Base-by-base conservation (phyloP, 2,113 vertebrate genomes). In the Silurus asotus region DNA sequence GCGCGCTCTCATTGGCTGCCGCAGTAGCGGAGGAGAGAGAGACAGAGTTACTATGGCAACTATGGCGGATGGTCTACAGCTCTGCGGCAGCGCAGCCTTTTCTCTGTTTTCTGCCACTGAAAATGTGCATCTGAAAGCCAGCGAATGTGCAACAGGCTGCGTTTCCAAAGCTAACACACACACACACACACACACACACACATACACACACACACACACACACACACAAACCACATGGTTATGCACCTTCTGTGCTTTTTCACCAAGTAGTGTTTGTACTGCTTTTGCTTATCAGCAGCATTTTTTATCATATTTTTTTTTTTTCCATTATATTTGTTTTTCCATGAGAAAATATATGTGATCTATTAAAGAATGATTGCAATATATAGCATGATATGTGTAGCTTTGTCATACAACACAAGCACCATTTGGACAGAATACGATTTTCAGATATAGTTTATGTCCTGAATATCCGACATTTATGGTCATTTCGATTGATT, bases 31-130 rank as follows among this genome's bases (percentile, higher is more conserved):
- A 65, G 74, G 51, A 83, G 74, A 67, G 19, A 81, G 88, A 45
- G 76, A 77, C 65, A 77, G 23, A 77, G 94, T 96, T 91, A 53
- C 95, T 94, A 95, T 96, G 92, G 94, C 92, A 96, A 95, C 94
- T 76, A 79, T 79, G 55, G 93, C 93, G 91, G 93, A 92, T 90
- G 88, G 93, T 92, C 92, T 94, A 92, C 91, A 92, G 92, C 91
- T 92, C 94, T 95, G 94, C 94, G 90, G 94, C 94, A 95, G 91
- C 90, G 89, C 91, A 88, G 94, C 93, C 90, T 92, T 93, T 91
- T 91, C 93, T 45, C 91, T 93, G 93, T 89, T 85, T 37, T 91
- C 83, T 89, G 84, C 84, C 84, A 81, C 83, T 48, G 86, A 87
- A 37, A 72, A 81, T 65, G 86, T 80, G 78, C 86, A 78, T 86